A percentile compares a stretch with the other conserved stretches of the same genome.
Conservation (phyloP, 2,113 vertebrate genomes). For the Lethenteron reissneri region DNA sequence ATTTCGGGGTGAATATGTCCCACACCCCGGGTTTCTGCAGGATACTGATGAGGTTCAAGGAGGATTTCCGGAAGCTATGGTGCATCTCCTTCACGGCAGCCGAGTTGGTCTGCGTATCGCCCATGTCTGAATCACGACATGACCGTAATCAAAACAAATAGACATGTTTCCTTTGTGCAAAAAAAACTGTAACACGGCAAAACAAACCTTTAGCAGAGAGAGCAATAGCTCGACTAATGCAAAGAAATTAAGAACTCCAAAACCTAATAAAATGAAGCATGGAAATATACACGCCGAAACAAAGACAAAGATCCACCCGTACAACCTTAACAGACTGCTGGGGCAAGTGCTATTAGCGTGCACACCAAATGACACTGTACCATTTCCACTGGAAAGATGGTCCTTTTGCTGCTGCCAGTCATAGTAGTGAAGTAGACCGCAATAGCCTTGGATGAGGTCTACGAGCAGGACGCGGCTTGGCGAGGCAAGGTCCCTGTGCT, state of each 20-base stretch:
- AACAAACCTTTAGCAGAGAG: neutral
- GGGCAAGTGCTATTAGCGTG: constrained; percentile 25
- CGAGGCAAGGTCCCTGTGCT: constrained; percentile 48
- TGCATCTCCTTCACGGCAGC: constrained; percentile 26
- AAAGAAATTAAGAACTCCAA: neutral
- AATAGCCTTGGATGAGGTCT: constrained; percentile 50
- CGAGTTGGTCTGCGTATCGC: constrained; percentile 17
- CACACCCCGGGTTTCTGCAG: constrained; percentile 54
- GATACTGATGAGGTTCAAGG: constrained; percentile 32
- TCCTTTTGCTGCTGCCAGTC: constrained; percentile 40
- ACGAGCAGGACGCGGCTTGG: constrained; percentile 22
- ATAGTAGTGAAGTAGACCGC: constrained; percentile 43
- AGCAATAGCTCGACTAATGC: neutral
- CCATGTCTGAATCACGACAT: constrained; percentile 17
- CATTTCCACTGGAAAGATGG: too few relatives aligned
- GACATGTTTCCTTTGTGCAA: constrained; percentile 13
- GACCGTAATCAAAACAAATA: neutral
- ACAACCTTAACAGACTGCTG: neutral
- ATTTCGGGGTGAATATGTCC: constrained; percentile 61
- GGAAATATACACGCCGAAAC: neutral
- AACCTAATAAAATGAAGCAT: neutral
- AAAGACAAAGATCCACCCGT: neutral
- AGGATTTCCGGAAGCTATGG: constrained; percentile 43
- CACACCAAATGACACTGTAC: constrained; percentile 4
- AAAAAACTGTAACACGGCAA: neutral